Base-by-base conservation (phyloP, 2,888 invertebrate species). In the Vesta saturnalis region DNA sequence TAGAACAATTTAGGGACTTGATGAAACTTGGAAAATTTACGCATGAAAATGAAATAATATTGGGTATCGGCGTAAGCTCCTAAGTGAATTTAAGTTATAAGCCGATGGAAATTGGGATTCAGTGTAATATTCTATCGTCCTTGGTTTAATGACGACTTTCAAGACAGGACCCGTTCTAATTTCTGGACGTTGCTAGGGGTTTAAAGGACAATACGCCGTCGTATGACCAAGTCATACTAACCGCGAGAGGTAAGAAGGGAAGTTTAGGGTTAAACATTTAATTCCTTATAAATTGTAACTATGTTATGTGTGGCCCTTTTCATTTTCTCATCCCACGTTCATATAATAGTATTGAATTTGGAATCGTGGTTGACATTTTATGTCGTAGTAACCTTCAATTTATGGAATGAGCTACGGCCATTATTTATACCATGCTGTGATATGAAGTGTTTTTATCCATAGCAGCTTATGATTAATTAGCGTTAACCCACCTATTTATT, bases 251-350 rank as follows among this genome's bases (percentile, higher is more conserved):
- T 64, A 68, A 64, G 63, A 63, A 68, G 63, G 60, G 68, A 60
- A 35, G 63, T 59, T 60, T 64, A 64, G 64, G 68, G 64, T 68
- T 68, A 68, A 68, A 68, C 68, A 59, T 68, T 58, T 47, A 68
- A 68, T 63, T 68, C 60, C 63, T 60, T 63, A 61, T 68, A 68
- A 68, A 59, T 68, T 68, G 63, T 64, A 64, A 54, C 64, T 64
- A 68, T 39, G 39, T 39, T 39, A 39, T 39, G n/a, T n/a, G n/a
- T n/a, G 39, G 8, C 39, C 39, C 39, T 39, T 39, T 39, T 39
- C 39, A 39, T n/a, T n/a, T n/a, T 8, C 39, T 39, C 39, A 10
- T 2, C n/a, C 39, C 39, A 39, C 8, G 8, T 39, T 39, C n/a
- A 39, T 39, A n/a, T 39, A 39, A 39, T 39, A n/a, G 39, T n/a